A percentile compares a stretch with the other conserved stretches of the same genome.
phyloP scores from a whole-genome alignment of 2,113 vertebrate genomes.

The Porphyrio hochstetteri region DNA sequence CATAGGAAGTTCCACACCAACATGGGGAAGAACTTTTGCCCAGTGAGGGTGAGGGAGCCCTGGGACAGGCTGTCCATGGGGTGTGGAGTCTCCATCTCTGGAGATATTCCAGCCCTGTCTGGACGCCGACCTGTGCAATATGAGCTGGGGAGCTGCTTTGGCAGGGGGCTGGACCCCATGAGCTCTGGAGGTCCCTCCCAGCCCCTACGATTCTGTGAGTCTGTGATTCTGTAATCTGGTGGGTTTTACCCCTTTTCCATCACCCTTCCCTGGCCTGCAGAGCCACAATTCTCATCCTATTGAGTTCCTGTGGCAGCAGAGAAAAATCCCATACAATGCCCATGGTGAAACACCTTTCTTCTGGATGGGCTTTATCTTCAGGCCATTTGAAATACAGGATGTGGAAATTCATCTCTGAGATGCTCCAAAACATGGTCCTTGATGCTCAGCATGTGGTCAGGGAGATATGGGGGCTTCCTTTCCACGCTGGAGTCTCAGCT shows the following conservation, averaged over 20 bases:
- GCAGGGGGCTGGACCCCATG: too few relatives aligned
- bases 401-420: background rate
- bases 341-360: background rate
- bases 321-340: background rate
- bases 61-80: too few relatives aligned
- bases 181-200: too few relatives aligned
- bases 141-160: too few relatives aligned
- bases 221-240: too few relatives aligned
- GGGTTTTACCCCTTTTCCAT: background rate
- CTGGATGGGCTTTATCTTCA: background rate
- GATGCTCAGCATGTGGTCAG: background rate
- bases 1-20: too few relatives aligned
- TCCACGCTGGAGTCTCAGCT: background rate
- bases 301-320: rapidly evolving
- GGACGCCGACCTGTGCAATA: too few relatives aligned
- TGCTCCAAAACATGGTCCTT: background rate
- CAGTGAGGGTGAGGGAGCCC: too few relatives aligned
- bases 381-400: background rate
- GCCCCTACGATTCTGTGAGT: too few relatives aligned
- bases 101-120: too few relatives aligned
- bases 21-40: too few relatives aligned
- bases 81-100: too few relatives aligned
- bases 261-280: background rate
- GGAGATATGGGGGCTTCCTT: background rate
- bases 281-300: background rate